Evolutionary conservation across 1,140 invertebrate species (phyloP).

Genomic region (Dinoponera quadriceps): DNA sequence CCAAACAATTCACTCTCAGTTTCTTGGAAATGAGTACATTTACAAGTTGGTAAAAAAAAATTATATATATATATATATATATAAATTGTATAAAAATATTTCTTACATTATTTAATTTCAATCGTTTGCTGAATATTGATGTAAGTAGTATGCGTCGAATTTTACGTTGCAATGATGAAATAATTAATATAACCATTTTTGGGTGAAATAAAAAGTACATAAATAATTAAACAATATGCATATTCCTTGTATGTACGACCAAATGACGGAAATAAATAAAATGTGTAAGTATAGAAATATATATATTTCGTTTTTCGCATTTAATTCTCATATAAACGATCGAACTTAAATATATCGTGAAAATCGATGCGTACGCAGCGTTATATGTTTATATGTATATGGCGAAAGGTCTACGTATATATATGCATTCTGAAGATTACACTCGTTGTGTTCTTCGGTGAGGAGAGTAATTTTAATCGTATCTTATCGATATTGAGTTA

Average conservation of each 20-base stretch:
- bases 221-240: not conserved
- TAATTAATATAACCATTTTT: no score
- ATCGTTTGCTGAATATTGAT: no score
- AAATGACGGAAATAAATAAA: slow-evolving; percentile 41
- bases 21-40: no score
- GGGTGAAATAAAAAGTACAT: no score
- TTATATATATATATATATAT: no score
- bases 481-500: slow-evolving; percentile 13
- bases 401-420: no score
- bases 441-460: not conserved
- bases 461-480: slow-evolving; percentile 25
- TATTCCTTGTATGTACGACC: not conserved
- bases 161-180: slow-evolving; percentile 14
- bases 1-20: no score
- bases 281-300: slow-evolving; percentile 49
- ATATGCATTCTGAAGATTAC: slow-evolving; percentile 4
- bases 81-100: no score
- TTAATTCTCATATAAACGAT: slow-evolving; percentile 51
- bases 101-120: not conserved
- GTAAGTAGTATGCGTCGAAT: not conserved
- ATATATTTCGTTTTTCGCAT: slow-evolving; percentile 28
- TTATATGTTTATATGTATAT: slow-evolving; percentile 28
- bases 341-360: slow-evolving; percentile 48
- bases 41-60: no score
- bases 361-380: slow-evolving; percentile 14